Evolutionary conservation across 2,888 invertebrate species (phyloP).

Genomic region (Cosmopolites sordidus): DNA sequence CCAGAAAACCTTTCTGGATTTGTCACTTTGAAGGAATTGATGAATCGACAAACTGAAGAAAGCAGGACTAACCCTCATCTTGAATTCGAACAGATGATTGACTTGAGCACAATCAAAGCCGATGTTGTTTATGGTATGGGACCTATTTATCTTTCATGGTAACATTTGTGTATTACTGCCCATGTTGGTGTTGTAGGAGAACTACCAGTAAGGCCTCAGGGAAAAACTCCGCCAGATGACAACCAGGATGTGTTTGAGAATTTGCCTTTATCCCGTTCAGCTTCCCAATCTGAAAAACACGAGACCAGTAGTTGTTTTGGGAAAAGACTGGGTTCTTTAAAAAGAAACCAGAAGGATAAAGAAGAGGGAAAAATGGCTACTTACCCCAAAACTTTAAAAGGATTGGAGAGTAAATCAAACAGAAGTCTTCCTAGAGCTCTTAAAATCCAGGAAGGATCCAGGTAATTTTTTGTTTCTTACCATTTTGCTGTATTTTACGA

Average conservation of each 20-base stretch:
- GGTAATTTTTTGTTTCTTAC: conserved; percentile 4
- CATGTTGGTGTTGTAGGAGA: conserved; percentile 34
- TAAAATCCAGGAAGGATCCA: conserved; percentile 35
- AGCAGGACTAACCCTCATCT: conserved; percentile 50
- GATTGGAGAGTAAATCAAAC: conserved; percentile 38
- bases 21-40: conserved; percentile 74
- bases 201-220: conserved; percentile 42
- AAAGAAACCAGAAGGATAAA: conserved; percentile 37
- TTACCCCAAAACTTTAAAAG: conserved; percentile 41
- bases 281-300: conserved; percentile 34
- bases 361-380: conserved; percentile 37
- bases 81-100: conserved; percentile 39
- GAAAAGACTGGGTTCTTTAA: conserved; percentile 43
- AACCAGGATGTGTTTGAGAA: conserved; percentile 12
- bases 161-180: too few relatives aligned
- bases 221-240: conserved; percentile 28
- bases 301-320: conserved; percentile 44
- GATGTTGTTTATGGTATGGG: conserved; percentile 57
- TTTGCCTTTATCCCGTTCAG: conserved; percentile 31
- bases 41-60: conserved; percentile 74
- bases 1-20: conserved; percentile 62
- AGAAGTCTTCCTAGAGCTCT: conserved; percentile 44
- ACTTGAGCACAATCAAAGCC: conserved; percentile 49
- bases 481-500: too few relatives aligned
- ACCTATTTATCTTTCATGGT: too few relatives aligned